phyloP scores from a whole-genome alignment of 92 coral and sea anemone species.

The Epizoanthus ramosus region DNA sequence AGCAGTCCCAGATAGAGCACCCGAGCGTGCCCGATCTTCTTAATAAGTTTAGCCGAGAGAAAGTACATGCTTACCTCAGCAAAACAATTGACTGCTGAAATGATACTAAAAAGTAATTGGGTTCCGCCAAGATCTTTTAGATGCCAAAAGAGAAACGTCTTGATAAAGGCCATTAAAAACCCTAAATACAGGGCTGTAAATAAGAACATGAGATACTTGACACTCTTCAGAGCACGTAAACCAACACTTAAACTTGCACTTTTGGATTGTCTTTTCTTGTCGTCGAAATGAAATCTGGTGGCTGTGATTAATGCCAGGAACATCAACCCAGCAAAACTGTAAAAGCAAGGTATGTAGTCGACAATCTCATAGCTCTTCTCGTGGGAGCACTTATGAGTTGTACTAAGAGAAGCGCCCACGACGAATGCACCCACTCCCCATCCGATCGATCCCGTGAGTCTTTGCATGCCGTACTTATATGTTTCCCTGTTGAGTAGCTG shows the following conservation, averaged over 20 bases:
- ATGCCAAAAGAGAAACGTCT: constrained; percentile 98
- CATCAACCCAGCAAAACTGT: constrained; percentile 94
- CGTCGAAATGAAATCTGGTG: constrained; percentile 86
- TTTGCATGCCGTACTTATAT: constrained; percentile 97
- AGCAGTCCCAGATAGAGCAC: constrained; percentile 92
- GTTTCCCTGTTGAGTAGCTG: constrained; percentile 92
- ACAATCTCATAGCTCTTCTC: constrained; percentile 91
- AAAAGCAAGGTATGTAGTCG: constrained; percentile 96
- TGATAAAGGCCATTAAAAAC: constrained; percentile 96
- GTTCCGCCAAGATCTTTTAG: constrained; percentile 96
- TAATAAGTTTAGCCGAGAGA: constrained; percentile 90
- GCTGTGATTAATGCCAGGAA: constrained; percentile 82
- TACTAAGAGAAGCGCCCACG: constrained; percentile 94
- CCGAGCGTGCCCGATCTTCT: constrained; percentile 96
- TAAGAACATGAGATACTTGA: constrained; percentile 92
- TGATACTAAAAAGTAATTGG: constrained; percentile 92
- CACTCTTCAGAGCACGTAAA: constrained; percentile 88
- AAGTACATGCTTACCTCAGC: constrained; percentile 99
- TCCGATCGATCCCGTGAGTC: constrained; percentile 98
- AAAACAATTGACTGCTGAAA: constrained; percentile 96
- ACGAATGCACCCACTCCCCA: constrained; percentile 99
- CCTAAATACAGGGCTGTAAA: constrained; percentile 97
- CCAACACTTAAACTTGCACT: constrained; percentile 91
- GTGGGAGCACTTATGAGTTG: constrained; percentile 89
- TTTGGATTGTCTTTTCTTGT: constrained; percentile 69